phyloP scores from a whole-genome alignment of 1,140 invertebrate genomes.

The Ceratina calcarata region DNA sequence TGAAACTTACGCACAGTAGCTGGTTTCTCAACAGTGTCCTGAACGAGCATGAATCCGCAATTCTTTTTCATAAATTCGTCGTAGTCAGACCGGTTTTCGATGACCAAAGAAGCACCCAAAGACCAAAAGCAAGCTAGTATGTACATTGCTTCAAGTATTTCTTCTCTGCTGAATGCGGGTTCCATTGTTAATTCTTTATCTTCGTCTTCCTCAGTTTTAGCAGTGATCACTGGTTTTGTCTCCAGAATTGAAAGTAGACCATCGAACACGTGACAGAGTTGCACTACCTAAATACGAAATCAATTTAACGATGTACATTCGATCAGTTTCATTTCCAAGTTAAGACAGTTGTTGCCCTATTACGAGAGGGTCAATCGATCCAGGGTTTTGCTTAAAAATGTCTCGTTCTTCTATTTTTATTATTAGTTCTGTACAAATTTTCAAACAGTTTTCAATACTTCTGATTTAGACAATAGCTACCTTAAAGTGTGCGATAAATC shows the following conservation, averaged over 20 bases:
- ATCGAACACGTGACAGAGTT: slow-evolving; percentile 91
- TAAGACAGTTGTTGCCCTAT: no score
- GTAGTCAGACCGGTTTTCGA: slow-evolving; percentile 86
- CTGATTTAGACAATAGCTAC: no score
- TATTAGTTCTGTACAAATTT: no score
- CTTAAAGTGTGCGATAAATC: not conserved
- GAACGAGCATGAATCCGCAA: slow-evolving; percentile 84
- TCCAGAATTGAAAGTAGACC: slow-evolving; percentile 82
- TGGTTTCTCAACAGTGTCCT: slow-evolving; percentile 83
- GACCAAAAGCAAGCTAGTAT: slow-evolving; percentile 90
- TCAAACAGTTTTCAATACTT: no score
- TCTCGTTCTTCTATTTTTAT: no score
- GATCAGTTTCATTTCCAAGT: no score
- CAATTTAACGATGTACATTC: no score
- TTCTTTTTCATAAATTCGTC: slow-evolving; percentile 90
- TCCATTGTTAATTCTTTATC: not conserved
- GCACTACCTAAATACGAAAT: slow-evolving; percentile 83
- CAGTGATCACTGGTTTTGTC: slow-evolving; percentile 62
- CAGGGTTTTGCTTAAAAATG: no score
- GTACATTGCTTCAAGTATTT: slow-evolving; percentile 74
- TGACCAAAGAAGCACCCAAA: slow-evolving; percentile 88
- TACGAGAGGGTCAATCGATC: no score
- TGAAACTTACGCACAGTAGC: slow-evolving; percentile 83
- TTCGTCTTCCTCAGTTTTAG: slow-evolving; percentile 56
- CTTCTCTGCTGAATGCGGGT: slow-evolving; percentile 38